Evolutionary conservation across 1,140 invertebrate genomes (phyloP).

Genomic region (Anadara kagoshimensis): DNA sequence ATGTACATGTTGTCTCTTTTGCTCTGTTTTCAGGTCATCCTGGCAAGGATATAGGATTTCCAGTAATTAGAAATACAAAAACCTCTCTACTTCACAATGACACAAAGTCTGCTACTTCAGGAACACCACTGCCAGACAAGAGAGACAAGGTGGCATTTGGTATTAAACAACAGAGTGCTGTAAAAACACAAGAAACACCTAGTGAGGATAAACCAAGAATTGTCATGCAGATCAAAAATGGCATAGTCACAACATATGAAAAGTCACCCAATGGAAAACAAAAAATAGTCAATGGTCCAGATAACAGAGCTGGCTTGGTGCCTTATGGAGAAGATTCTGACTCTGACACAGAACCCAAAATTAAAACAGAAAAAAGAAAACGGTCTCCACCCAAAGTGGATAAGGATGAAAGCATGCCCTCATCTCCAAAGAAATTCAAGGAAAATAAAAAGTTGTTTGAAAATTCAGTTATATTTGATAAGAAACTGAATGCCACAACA

Average conservation of each 20-base stretch:
- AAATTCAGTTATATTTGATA: conserved; percentile 50
- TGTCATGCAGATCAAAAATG: conserved; percentile 72
- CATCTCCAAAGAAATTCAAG: not conserved
- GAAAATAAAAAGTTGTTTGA: not conserved
- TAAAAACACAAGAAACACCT: conserved; percentile 15
- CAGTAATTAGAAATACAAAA: conserved; percentile 11
- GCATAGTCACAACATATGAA: conserved; percentile 64
- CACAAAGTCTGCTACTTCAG: conserved; percentile 11
- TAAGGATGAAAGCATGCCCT: not conserved
- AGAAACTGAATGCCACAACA: conserved; percentile 59
- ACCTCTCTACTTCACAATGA: not conserved
- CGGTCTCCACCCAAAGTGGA: not conserved
- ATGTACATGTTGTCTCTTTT: not conserved
- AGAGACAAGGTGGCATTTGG: conserved; percentile 65
- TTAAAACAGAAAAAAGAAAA: conserved; percentile 11
- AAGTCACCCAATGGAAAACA: conserved; percentile 61
- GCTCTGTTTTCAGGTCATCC: conserved; percentile 10
- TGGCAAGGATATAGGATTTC: conserved; percentile 16
- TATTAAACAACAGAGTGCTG: conserved; percentile 37
- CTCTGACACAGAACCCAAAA: conserved; percentile 56
- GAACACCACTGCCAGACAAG: conserved; percentile 50
- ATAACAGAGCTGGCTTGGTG: conserved; percentile 55
- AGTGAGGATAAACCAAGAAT: conserved; percentile 58
- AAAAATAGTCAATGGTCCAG: conserved; percentile 51
- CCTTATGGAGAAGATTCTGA: conserved; percentile 71